A percentile compares a stretch with the other conserved stretches of the same genome.
Conservation (phyloP, 2,797 vertebrate genomes). For the Mus caroli region DNA sequence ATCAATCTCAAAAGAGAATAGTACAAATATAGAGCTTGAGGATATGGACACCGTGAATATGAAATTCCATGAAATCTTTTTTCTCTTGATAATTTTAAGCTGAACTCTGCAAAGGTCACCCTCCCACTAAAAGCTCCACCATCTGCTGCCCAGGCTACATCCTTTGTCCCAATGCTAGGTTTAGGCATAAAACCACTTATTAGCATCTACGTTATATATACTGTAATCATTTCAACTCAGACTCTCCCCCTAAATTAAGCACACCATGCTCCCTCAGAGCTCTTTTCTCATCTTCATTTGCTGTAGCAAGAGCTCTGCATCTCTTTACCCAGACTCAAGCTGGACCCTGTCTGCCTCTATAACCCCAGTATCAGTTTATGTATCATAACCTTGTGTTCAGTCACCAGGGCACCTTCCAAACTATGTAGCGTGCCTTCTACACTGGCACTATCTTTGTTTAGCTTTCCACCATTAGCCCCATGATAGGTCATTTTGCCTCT, state of each 20-base stretch:
- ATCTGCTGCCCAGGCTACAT: neutral
- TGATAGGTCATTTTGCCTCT: neutral
- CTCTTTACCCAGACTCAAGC: neutral
- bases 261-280: neutral
- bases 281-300: neutral
- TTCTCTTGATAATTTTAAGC: neutral
- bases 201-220: neutral
- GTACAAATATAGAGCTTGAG: neutral
- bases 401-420: neutral
- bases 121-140: neutral
- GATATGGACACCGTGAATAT: neutral
- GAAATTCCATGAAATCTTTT: neutral
- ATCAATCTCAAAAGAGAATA: neutral
- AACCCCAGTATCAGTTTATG: neutral
- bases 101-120: accelerated
- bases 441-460: neutral
- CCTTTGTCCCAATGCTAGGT: neutral
- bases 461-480: neutral
- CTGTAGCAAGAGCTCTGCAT: neutral
- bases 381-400: neutral
- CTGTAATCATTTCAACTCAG: neutral
- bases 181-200: neutral
- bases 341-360: neutral
- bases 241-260: neutral
- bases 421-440: neutral